Base-by-base conservation (phyloP, 2,113 vertebrate genomes). In the Callionymus lyra region DNA sequence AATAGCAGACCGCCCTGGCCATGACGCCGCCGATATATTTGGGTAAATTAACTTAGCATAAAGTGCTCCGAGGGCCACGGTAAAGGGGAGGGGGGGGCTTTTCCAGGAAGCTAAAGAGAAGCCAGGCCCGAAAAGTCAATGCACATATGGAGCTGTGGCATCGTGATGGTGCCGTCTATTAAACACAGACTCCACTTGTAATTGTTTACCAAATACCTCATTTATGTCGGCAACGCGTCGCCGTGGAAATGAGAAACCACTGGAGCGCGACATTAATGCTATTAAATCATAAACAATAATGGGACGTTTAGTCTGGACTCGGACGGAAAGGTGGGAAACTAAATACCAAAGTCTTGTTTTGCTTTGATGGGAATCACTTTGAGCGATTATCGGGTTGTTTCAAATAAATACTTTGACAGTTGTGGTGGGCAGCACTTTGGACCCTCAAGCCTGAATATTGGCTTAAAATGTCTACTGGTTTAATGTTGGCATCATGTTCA, bases 221-320 rank as follows among this genome's bases (percentile, higher is more conserved):
- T 70, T 63, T 27, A 27, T 5, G 4, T 27, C 21, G 21, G 21
- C 8, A 27, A 27, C 8, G 21, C 8, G 21, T 27, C 8, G 21
- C 4, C 21, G 21, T 37, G 4, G 38, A 86, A 89, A 84, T 82
- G 76, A 47, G 80, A 84, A 87, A 73, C 59, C 85, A 72, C 49
- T 86, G 85, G 84, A 81, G 82, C 88, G 91, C 85, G 81, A 86
- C 89, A 55, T 53, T 55, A 57, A 81, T 5, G 21, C 4, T 4
- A 27, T 78, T 88, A 82, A 84, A 86, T 83, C 80, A 86, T 87
- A 86, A 89, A 89, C 86, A 89, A 77, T 85, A 87, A 77, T 59
- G 82, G 83, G 86, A 88, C 68, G 74, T 80, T 78, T 81, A 50
- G 81, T 74, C 52, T 41, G 16, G 50, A 75, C 55, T 39, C n/a